A percentile compares a stretch with the other conserved stretches of the same genome.
These are phyloP conservation scores for Sander lucioperca DNA, from an alignment of 2,113 vertebrate species.

Conservation along the genomic window DNA sequence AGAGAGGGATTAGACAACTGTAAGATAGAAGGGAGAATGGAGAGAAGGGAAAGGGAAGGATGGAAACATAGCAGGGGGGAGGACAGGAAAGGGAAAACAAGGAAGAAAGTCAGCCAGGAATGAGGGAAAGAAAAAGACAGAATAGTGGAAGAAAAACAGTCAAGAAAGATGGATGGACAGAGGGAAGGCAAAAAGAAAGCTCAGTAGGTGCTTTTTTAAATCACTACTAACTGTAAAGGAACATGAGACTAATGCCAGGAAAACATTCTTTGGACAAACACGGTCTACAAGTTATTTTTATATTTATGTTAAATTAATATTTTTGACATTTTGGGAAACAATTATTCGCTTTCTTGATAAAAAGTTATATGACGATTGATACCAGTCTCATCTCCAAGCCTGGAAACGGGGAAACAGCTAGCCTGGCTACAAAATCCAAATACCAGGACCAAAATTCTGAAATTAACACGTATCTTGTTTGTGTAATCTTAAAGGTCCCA, in stretches of 20 bases:
- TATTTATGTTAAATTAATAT: background rate
- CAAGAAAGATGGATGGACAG: background rate
- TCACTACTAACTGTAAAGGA: background rate
- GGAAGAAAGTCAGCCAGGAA: background rate
- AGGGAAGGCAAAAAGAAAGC: background rate
- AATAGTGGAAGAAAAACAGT: background rate
- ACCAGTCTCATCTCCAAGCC: too few species aligned
- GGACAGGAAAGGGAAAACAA: background rate
- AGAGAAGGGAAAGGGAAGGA: background rate
- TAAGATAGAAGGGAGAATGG: too few species aligned
- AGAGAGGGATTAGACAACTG: background rate
- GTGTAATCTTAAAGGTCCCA: too few species aligned
- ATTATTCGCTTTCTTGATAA: too few species aligned
- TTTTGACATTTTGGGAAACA: background rate
- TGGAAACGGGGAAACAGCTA: too few species aligned
- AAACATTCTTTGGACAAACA: background rate
- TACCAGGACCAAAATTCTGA: too few species aligned
- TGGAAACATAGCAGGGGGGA: too few species aligned
- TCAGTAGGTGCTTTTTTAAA: background rate
- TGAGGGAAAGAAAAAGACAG: background rate
- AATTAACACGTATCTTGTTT: too few species aligned
- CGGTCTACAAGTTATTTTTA: background rate
- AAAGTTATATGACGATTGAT: too few species aligned
- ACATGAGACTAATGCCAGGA: background rate
- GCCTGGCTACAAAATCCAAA: too few species aligned